phyloP scores from a whole-genome alignment of 1,140 invertebrate species.

The Oryzaephilus surinamensis region DNA sequence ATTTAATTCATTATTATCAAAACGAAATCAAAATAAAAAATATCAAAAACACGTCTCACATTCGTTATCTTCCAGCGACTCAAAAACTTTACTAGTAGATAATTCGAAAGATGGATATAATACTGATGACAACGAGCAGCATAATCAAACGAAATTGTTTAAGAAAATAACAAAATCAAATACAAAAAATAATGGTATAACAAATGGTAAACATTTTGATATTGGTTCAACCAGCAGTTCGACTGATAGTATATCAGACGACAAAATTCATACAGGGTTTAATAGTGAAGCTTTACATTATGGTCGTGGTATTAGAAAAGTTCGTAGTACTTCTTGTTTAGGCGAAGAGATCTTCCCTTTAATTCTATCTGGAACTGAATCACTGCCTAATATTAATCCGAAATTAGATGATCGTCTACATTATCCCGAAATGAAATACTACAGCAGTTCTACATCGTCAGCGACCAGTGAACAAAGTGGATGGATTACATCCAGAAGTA shows the following conservation, averaged over 20 bases:
- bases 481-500: slow-evolving; percentile 61
- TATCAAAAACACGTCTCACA: slow-evolving; percentile 1
- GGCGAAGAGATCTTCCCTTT: slow-evolving; percentile 36
- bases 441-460: slow-evolving; percentile 47
- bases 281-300: slow-evolving; percentile 8
- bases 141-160: background rate
- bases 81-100: background rate
- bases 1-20: slow-evolving; percentile 16
- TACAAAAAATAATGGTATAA: too few species aligned
- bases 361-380: slow-evolving; percentile 40
- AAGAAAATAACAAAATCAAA: too few species aligned
- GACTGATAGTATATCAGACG: slow-evolving; percentile 14
- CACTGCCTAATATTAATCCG: slow-evolving; percentile 50
- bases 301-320: slow-evolving; percentile 39
- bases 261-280: slow-evolving; percentile 14
- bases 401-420: slow-evolving; percentile 26
- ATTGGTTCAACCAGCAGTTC: slow-evolving; percentile 23
- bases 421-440: slow-evolving; percentile 19
- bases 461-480: slow-evolving; percentile 62
- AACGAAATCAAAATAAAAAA: background rate
- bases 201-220: slow-evolving; percentile 18
- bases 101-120: too few species aligned
- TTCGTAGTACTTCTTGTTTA: slow-evolving; percentile 49
- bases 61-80: background rate
- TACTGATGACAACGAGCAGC: background rate